Evolutionary conservation across 2,113 vertebrate genomes (phyloP).

Genomic region (Ictalurus punctatus): DNA sequence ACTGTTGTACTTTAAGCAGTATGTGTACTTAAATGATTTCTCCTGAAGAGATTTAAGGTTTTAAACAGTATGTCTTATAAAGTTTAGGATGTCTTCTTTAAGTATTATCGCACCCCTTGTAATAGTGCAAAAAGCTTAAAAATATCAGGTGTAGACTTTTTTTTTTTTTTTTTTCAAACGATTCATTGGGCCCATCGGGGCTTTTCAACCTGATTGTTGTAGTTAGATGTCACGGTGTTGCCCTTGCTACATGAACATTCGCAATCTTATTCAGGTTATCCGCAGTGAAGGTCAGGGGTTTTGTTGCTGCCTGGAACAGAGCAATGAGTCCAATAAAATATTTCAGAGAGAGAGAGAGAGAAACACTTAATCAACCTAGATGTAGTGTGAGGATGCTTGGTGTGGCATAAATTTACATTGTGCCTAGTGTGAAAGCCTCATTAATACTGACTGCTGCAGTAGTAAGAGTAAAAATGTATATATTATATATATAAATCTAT

Average conservation of each 20-base stretch:
- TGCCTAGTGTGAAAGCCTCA: conserved; percentile 18
- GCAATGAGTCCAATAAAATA: conserved; percentile 25
- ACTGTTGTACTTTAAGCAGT: no score
- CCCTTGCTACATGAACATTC: conserved; percentile 37
- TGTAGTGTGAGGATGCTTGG: background rate
- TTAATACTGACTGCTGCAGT: conserved; percentile 22
- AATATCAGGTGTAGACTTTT: no score
- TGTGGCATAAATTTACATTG: conserved; percentile 22
- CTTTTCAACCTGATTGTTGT: conserved; percentile 21
- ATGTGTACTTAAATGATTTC: no score
- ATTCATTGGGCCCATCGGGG: no score
- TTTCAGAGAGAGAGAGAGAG: background rate
- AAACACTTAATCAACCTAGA: background rate
- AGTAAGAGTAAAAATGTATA: background rate
- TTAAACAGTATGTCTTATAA: no score
- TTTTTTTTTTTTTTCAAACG: no score
- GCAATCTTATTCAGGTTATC: conserved; percentile 35
- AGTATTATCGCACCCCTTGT: no score
- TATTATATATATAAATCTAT: background rate
- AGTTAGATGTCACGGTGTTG: conserved; percentile 56
- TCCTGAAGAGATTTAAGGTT: background rate
- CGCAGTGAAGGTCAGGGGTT: conserved; percentile 42
- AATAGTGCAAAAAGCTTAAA: no score
- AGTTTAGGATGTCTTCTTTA: no score
- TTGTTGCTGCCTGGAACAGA: background rate